Conservation (phyloP, 2,888 invertebrate genomes). For the Tanytarsus gracilentus region DNA sequence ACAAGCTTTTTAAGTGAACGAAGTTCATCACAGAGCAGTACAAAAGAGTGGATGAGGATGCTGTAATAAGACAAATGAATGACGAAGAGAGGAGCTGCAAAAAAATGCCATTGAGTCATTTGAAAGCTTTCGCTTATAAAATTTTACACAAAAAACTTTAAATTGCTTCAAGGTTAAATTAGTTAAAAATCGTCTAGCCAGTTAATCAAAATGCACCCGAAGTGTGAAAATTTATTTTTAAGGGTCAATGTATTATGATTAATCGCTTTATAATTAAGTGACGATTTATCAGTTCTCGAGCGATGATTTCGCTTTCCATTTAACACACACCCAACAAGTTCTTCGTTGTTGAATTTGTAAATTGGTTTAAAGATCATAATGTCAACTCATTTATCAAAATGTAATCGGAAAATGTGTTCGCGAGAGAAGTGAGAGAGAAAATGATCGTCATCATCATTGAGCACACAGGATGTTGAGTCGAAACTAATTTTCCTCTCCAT, state of each 20-base stretch:
- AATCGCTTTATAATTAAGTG: slow-evolving; percentile 28
- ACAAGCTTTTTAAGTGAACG: too few relatives aligned
- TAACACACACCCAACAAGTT: background rate
- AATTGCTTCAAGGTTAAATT: background rate
- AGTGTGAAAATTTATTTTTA: background rate
- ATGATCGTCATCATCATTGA: background rate
- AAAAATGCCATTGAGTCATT: too few relatives aligned
- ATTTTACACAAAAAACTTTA: too few relatives aligned
- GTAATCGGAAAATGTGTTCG: background rate
- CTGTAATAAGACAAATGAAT: too few relatives aligned
- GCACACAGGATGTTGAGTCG: too few relatives aligned
- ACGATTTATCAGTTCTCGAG: background rate
- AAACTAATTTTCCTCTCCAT: slow-evolving; percentile 16
- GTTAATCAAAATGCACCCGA: background rate
- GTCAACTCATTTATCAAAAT: slow-evolving; percentile 24
- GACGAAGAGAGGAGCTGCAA: too few relatives aligned
- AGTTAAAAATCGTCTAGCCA: background rate
- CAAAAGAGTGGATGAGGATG: too few relatives aligned
- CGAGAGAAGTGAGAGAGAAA: background rate
- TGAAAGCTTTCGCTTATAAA: too few relatives aligned
- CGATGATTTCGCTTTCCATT: background rate
- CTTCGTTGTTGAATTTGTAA: background rate
- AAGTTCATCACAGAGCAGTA: too few relatives aligned
- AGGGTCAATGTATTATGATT: slow-evolving; percentile 20
- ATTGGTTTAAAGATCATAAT: slow-evolving; percentile 19